Base-by-base conservation (phyloP, 2,888 invertebrate genomes). In the Amphipyra tragopoginis region DNA sequence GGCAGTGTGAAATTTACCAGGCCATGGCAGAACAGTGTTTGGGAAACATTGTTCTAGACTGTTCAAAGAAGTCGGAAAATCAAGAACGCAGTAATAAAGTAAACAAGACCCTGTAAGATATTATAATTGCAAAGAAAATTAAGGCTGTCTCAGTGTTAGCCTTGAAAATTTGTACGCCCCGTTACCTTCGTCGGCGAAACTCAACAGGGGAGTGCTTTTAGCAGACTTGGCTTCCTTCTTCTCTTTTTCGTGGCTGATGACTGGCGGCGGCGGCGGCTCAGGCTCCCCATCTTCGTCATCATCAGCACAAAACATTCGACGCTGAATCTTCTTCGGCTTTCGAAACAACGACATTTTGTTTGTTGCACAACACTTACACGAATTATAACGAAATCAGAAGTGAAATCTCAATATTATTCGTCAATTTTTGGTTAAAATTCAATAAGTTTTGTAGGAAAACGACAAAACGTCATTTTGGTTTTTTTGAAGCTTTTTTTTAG, bases 261-360 rank as follows among this genome's bases (percentile, higher is more conserved):
- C 89, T 74, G 95, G 96, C 64, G 93, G 94, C 74, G 95, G 95
- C 49, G 93, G 90, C 66, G 93, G 92, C 79, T 92, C 91, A 26
- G 92, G 91, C 11, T 89, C 90, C 39, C 96, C 97, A 69, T 96
- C 96, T 48, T 96, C 96, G 49, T 97, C 96, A 79, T 97, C 97
- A 74, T 96, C 96, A 65, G 96, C 96, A 83, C 96, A 96, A 90
- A 97, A 97, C 62, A 97, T 96, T 58, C 97, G 96, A 71, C 97
- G 95, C 84, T 97, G 97, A 77, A 98, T 97, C 87, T 96, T 97
- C 86, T 98, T 97, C 0, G 98, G 98, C 93, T 98, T 98, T 81
- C 97, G 97, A 92, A 98, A 98, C 75, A 98, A 88, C 61, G 98
- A 97, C 97, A 98, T 97, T 80, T 64, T 82, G 33, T 42, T 21